Conservation (phyloP, 2,797 vertebrate genomes). For the Halcyon badia region DNA sequence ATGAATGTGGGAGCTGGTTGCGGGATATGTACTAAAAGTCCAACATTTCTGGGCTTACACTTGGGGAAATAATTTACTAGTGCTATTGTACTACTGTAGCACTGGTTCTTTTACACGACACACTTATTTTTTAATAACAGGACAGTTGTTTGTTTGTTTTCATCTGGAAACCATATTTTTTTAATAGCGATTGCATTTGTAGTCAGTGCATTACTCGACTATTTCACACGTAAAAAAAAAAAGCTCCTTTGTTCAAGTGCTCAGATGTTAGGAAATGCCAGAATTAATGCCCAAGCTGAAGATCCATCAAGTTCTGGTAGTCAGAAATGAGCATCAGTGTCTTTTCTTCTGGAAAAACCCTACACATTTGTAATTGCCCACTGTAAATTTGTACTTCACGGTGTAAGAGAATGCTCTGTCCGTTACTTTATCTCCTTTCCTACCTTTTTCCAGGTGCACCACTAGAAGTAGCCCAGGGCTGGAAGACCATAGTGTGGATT, state of each 20-base stretch:
- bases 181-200: background rate
- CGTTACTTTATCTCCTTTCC: background rate
- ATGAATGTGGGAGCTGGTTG: background rate
- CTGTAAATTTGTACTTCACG: background rate
- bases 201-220: background rate
- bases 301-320: background rate
- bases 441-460: slow-evolving; percentile 39
- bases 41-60: background rate
- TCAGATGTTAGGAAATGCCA: background rate
- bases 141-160: background rate
- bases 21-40: background rate
- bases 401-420: background rate
- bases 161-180: background rate
- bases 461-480: slow-evolving; percentile 12
- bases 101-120: background rate
- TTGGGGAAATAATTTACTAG: background rate
- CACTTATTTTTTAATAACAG: background rate
- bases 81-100: background rate
- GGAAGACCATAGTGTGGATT: slow-evolving; percentile 67
- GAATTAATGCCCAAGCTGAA: background rate
- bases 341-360: background rate
- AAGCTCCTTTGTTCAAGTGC: background rate
- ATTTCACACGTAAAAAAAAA: background rate
- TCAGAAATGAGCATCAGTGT: background rate
- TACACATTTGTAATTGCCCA: background rate